Conservation (phyloP, 2,113 vertebrate genomes). For the Pteropus alecto region DNA sequence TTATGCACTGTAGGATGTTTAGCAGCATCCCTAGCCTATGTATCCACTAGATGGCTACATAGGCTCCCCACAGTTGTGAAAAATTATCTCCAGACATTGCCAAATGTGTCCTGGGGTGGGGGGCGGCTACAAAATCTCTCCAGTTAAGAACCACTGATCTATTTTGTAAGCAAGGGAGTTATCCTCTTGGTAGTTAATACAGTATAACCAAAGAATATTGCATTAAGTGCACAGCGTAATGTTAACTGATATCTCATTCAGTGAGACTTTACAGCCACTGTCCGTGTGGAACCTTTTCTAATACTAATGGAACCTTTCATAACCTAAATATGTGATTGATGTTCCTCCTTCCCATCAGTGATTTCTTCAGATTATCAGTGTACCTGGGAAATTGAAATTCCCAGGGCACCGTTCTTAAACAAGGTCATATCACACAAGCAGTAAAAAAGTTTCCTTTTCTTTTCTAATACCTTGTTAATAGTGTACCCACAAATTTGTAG, state of each 20-base stretch:
- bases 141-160: not conserved
- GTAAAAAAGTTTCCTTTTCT: not conserved
- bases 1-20: not conserved
- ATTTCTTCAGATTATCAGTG: not conserved
- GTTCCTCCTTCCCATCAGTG: not conserved
- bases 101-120: not conserved
- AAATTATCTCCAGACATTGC: not conserved
- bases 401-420: not conserved
- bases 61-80: not conserved
- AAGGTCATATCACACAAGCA: not conserved
- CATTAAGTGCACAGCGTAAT: not conserved
- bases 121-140: not conserved
- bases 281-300: not conserved
- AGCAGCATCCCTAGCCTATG: not conserved
- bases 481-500: not conserved
- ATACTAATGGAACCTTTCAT: not conserved
- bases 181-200: not conserved
- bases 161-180: not conserved
- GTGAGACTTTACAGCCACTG: not conserved
- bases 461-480: not conserved
- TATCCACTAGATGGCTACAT: not conserved
- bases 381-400: not conserved
- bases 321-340: not conserved
- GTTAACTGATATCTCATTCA: not conserved
- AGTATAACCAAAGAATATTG: slow-evolving; percentile 3